Percentiles rank a stretch among this genome's conserved stretches.
These are phyloP conservation scores for Pandemis heparana DNA, from an alignment of 2,888 invertebrate species.

Conservation along the genomic window DNA sequence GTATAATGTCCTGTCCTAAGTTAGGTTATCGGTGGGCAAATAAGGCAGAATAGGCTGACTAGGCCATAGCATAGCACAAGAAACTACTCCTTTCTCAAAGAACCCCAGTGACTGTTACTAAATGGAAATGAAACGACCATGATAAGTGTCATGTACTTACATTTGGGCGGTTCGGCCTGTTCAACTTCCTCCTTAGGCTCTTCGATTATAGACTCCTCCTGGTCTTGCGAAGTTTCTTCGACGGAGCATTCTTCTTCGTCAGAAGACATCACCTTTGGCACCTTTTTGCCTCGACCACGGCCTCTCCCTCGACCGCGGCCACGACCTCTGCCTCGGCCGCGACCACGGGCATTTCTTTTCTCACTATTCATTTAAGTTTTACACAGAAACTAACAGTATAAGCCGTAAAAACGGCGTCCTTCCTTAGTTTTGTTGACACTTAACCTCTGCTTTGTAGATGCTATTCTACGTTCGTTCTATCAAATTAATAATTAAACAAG, in stretches of 20 bases:
- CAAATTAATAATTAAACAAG: background rate
- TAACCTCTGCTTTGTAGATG: conserved; percentile 28
- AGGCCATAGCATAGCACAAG: no score
- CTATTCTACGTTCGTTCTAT: background rate
- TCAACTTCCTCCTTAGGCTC: conserved; percentile 78
- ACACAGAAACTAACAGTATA: background rate
- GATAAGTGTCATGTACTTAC: conserved; percentile 61
- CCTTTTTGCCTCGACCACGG: conserved; percentile 90
- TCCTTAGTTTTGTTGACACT: conserved; percentile 32
- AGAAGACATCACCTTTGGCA: conserved; percentile 89
- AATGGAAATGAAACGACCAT: no score
- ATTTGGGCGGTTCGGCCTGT: conserved; percentile 82
- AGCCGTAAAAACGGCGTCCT: conserved; percentile 19
- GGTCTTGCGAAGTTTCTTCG: conserved; percentile 82
- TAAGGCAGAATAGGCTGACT: no score
- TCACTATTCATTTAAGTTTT: conserved; percentile 74
- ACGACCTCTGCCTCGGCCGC: conserved; percentile 92
- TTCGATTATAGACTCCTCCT: conserved; percentile 77
- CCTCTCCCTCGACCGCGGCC: conserved; percentile 91
- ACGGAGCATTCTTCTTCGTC: conserved; percentile 84
- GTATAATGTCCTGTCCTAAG: no score
- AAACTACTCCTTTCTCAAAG: no score
- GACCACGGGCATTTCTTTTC: conserved; percentile 88
- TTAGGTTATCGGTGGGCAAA: no score
- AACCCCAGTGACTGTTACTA: background rate